Percentiles rank a stretch among this genome's conserved stretches.
Evolutionary conservation across 2,888 invertebrate species (phyloP).

Genomic region (Drosophila prostipennis): DNA sequence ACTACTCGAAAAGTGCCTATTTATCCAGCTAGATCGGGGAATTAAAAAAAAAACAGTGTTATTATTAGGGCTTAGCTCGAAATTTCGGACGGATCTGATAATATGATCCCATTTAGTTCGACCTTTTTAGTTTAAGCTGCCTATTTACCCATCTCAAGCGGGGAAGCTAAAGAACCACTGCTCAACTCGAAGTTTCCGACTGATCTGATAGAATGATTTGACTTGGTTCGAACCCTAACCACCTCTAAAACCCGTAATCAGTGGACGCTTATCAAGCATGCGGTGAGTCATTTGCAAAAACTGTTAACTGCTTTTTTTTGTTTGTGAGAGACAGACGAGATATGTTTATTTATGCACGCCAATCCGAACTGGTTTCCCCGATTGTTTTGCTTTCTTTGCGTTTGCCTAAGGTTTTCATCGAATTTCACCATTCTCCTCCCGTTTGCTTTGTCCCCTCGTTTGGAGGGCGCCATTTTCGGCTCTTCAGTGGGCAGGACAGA

Average conservation of each 20-base stretch:
- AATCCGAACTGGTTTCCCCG: constrained; percentile 19
- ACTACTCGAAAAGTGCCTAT: background rate
- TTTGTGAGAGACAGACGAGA: constrained; percentile 24
- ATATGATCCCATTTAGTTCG: background rate
- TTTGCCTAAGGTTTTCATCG: constrained; percentile 35
- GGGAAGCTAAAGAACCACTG: background rate
- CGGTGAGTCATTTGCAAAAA: constrained; percentile 66
- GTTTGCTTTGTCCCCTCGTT: constrained; percentile 32
- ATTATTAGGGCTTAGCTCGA: background rate
- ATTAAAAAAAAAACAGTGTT: constrained; percentile 9
- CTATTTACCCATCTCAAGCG: background rate
- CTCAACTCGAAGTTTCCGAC: background rate
- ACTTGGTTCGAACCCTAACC: constrained; percentile 10
- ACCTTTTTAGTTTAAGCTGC: background rate
- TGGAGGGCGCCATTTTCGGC: constrained; percentile 24
- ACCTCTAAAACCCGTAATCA: constrained; percentile 17
- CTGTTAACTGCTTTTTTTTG: constrained; percentile 23
- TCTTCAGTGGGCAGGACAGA: constrained; percentile 16
- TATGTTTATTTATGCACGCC: constrained; percentile 38
- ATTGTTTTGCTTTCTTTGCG: constrained; percentile 28
- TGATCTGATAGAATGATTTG: constrained; percentile 5
- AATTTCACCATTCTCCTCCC: constrained; percentile 69
- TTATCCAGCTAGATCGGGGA: constrained; percentile 7
- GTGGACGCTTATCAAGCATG: constrained; percentile 56
- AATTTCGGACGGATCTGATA: background rate